These are phyloP conservation scores for Pseudochirops cupreus DNA, from an alignment of 2,797 vertebrate species.

Conservation along the genomic window DNA sequence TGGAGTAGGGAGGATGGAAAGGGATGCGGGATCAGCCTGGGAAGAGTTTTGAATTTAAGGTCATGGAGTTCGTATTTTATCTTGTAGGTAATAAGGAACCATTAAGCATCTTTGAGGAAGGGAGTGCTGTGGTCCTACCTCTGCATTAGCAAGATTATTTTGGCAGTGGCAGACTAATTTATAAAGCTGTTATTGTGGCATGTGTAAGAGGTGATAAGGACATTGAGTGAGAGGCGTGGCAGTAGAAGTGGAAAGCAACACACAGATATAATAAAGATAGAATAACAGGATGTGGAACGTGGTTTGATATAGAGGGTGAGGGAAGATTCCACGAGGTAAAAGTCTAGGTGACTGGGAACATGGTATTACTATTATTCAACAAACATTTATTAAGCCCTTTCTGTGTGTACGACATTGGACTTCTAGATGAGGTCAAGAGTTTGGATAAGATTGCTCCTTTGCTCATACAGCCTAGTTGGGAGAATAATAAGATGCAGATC, in stretches of 20 bases:
- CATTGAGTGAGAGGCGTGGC: background rate
- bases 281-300: background rate
- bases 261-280: too few species aligned
- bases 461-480: background rate
- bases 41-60: background rate
- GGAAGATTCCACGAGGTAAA: background rate
- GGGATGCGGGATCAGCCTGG: background rate
- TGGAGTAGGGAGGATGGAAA: background rate
- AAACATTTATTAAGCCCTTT: background rate
- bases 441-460: background rate
- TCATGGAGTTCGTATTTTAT: rapidly evolving
- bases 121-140: background rate
- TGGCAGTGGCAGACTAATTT: background rate
- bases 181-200: background rate
- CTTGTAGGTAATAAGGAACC: background rate
- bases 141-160: background rate
- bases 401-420: background rate
- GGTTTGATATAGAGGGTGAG: background rate
- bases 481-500: background rate
- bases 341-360: background rate
- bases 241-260: background rate
- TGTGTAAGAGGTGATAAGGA: background rate
- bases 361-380: background rate
- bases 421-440: background rate
- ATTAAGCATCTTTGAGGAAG: background rate